Percentiles rank a stretch among this genome's conserved stretches.
Conservation (phyloP, 2,113 vertebrate species). For the Burhinus oedicnemus region DNA sequence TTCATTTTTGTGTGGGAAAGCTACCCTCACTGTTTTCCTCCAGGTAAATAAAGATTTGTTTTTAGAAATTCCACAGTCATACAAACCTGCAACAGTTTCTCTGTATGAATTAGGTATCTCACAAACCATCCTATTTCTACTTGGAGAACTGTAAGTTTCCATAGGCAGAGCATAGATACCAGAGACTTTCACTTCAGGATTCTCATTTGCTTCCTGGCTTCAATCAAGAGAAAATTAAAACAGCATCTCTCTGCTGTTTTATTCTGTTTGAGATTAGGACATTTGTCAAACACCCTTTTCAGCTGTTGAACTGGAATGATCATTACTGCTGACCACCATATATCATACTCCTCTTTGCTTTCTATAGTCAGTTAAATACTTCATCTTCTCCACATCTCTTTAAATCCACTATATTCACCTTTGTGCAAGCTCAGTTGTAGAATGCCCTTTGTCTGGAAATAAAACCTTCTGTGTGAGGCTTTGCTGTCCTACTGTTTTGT, state of each 20-base stretch:
- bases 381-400: background rate
- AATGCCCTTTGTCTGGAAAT: background rate
- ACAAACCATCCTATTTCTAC: background rate
- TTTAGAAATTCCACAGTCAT: background rate
- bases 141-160: background rate
- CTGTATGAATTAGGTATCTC: background rate
- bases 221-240: background rate
- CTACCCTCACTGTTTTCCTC: background rate
- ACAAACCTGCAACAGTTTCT: background rate
- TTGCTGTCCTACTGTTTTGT: background rate
- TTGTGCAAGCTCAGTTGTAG: background rate
- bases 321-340: background rate
- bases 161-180: background rate
- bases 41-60: rapidly evolving
- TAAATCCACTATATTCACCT: background rate
- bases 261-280: background rate
- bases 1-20: background rate
- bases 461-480: background rate
- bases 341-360: background rate
- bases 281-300: background rate
- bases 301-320: background rate
- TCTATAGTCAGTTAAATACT: background rate
- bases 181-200: background rate
- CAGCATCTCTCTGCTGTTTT: background rate
- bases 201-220: background rate